A percentile compares a stretch with the other conserved stretches of the same genome.
Evolutionary conservation across 2,797 vertebrate genomes (phyloP).

Genomic region (Eulemur albifrons): DNA sequence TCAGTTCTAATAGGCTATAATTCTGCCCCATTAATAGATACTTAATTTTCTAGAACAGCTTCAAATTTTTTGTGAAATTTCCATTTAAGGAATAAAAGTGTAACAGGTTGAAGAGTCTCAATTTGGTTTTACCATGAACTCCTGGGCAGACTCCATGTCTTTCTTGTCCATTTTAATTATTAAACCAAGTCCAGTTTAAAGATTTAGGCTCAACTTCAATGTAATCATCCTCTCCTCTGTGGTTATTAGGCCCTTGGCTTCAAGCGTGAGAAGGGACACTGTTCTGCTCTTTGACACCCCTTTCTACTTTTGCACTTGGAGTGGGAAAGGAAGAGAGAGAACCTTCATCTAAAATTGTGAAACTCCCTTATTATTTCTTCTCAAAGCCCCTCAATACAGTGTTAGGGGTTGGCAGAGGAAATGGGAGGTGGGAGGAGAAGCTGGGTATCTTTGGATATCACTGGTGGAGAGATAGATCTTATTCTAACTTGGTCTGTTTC

Average conservation of each 20-base stretch:
- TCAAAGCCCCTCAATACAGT: background rate
- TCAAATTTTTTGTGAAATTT: slow-evolving; percentile 6
- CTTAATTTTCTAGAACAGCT: background rate
- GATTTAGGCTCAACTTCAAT: background rate
- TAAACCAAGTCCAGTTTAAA: background rate
- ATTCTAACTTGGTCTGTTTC: background rate
- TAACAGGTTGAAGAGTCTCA: background rate
- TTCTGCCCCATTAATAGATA: background rate
- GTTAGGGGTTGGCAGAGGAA: accelerated
- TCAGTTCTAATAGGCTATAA: background rate
- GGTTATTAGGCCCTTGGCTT: background rate
- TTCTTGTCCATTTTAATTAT: background rate
- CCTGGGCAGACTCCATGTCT: background rate
- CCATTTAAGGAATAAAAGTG: background rate
- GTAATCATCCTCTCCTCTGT: accelerated
- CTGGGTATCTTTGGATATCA: no score
- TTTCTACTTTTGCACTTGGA: background rate
- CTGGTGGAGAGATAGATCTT: background rate
- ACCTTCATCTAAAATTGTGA: background rate
- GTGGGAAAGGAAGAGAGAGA: background rate
- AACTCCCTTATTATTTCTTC: accelerated
- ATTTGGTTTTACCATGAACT: background rate
- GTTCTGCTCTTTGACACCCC: background rate
- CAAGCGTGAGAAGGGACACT: accelerated
- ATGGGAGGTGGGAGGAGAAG: accelerated